Conservation (phyloP, 2,797 vertebrate species). For the Gallinago nigripennis region DNA sequence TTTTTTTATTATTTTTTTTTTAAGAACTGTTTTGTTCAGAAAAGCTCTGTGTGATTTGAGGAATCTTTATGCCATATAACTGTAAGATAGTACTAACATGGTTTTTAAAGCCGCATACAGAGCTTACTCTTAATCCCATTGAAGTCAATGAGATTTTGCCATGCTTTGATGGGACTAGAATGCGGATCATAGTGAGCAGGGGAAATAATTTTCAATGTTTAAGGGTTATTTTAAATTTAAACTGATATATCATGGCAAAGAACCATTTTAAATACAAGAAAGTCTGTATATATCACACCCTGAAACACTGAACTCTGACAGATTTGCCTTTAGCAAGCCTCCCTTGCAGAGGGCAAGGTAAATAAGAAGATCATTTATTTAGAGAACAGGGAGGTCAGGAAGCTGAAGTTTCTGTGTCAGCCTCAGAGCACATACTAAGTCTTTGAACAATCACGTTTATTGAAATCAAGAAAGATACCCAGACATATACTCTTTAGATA, state of each 20-base stretch:
- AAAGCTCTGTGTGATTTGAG: background rate
- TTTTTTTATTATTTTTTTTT: background rate
- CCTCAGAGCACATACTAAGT: background rate
- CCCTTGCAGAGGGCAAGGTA: background rate
- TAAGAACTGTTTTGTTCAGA: background rate
- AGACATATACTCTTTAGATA: background rate
- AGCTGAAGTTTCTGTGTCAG: background rate
- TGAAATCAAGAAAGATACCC: background rate
- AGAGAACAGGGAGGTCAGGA: accelerated
- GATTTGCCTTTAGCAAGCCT: background rate
- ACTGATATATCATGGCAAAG: background rate
- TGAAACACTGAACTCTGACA: background rate
- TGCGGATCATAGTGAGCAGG: background rate
- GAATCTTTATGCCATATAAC: background rate
- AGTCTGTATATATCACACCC: background rate
- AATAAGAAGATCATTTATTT: background rate
- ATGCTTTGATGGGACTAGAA: background rate
- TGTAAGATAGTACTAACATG: background rate
- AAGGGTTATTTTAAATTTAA: background rate
- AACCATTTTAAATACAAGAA: background rate
- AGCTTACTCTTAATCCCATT: background rate
- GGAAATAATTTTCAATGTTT: background rate
- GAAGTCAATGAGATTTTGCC: background rate
- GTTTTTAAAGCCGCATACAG: background rate
- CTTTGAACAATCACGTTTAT: background rate